Conservation (phyloP, 2,797 vertebrate species). For the Valencia hispanica region DNA sequence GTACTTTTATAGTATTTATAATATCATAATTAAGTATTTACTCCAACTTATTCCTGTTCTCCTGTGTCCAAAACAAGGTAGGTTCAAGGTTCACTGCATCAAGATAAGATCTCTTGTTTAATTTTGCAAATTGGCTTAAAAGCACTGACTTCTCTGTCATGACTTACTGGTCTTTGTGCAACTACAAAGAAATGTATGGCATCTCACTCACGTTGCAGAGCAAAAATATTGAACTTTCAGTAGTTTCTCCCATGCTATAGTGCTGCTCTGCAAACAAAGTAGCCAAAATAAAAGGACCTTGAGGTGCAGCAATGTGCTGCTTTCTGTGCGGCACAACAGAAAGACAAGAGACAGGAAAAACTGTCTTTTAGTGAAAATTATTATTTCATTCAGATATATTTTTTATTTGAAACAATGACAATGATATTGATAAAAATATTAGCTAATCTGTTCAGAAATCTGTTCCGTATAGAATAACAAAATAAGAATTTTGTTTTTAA, state of each 20-base stretch:
- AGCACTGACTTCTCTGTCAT: not conserved
- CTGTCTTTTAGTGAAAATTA: not conserved
- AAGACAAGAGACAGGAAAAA: not conserved
- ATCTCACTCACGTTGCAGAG: not conserved
- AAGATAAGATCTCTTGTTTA: not conserved
- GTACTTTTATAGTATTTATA: not conserved
- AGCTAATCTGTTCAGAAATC: not conserved
- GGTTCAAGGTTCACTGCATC: not conserved
- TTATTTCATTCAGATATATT: not conserved
- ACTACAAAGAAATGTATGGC: not conserved
- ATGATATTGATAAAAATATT: no score
- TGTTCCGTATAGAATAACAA: not conserved
- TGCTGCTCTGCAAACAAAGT: not conserved
- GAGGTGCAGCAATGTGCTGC: not conserved
- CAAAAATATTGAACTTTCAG: not conserved
- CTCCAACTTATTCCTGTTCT: not conserved
- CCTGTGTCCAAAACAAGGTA: not conserved
- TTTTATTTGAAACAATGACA: not conserved
- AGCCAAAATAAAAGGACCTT: not conserved
- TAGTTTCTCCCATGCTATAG: not conserved
- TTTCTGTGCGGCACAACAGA: not conserved
- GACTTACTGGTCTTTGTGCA: not conserved
- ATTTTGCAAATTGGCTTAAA: not conserved
- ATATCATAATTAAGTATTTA: no score
- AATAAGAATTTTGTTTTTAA: not conserved